Conservation (phyloP, 2,113 vertebrate genomes). For the Callocephalon fimbriatum region DNA sequence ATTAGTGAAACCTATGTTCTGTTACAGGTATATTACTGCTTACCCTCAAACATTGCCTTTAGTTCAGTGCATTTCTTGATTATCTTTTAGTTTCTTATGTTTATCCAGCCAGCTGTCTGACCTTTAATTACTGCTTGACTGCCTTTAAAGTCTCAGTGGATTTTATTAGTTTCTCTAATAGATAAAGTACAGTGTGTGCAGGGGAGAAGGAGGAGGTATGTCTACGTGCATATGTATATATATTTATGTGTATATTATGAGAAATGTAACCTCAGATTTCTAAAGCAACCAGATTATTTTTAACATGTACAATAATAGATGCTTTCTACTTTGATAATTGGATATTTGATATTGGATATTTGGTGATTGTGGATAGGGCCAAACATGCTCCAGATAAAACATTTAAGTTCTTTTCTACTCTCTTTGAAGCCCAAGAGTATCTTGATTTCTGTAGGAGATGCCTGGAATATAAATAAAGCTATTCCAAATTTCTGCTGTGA, state of each 20-base stretch:
- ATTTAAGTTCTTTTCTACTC: background rate
- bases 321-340: background rate
- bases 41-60: background rate
- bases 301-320: background rate
- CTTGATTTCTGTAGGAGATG: background rate
- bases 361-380: background rate
- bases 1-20: background rate
- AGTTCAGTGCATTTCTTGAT: background rate
- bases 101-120: background rate
- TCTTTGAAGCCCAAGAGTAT: background rate
- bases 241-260: background rate
- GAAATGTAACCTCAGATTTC: background rate
- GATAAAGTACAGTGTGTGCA: background rate
- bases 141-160: background rate
- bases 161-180: background rate
- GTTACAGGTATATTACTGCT: background rate
- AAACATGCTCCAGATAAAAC: background rate
- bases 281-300: background rate
- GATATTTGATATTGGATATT: background rate
- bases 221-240: background rate
- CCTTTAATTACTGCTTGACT: background rate
- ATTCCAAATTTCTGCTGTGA: background rate
- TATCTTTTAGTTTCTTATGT: background rate
- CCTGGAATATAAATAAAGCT: background rate
- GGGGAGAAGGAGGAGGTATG: accelerated